A percentile compares a stretch with the other conserved stretches of the same genome.
These are phyloP conservation scores for Mobula birostris DNA, from an alignment of 2,113 vertebrate species.

Conservation along the genomic window DNA sequence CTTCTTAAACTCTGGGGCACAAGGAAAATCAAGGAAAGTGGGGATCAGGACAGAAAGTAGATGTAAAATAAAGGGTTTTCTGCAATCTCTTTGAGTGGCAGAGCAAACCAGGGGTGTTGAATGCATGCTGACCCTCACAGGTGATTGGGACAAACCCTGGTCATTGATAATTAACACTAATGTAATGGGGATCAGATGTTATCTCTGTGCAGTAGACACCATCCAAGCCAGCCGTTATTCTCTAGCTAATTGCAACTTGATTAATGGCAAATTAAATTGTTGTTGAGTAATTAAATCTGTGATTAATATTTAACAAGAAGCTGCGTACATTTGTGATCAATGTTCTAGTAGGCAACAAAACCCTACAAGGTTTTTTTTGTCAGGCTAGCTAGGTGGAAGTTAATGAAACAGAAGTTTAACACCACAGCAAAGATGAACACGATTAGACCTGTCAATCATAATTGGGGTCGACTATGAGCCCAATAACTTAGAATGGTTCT, in stretches of 20 bases:
- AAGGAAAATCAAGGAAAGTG: no score
- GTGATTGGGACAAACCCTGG: background rate
- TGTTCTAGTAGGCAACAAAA: background rate
- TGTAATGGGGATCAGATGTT: background rate
- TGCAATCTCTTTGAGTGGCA: background rate
- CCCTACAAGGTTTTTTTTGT: background rate
- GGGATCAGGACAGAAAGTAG: no score
- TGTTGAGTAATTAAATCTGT: conserved; percentile 29
- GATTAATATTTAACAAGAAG: conserved; percentile 28
- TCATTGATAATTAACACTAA: background rate
- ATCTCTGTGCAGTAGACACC: background rate
- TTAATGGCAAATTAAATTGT: conserved; percentile 35
- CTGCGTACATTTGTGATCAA: background rate
- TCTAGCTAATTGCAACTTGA: background rate
- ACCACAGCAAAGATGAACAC: background rate
- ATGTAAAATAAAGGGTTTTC: no score
- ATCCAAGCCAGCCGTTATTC: background rate
- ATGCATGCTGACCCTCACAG: background rate
- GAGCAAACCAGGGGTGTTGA: no score
- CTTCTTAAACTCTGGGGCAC: no score
- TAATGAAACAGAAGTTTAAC: background rate
- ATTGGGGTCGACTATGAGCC: background rate
- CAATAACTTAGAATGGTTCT: background rate
- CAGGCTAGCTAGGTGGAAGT: background rate
- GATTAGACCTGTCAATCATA: background rate